Conservation (phyloP, 2,888 invertebrate species). For the Philopedon plagiatum region DNA sequence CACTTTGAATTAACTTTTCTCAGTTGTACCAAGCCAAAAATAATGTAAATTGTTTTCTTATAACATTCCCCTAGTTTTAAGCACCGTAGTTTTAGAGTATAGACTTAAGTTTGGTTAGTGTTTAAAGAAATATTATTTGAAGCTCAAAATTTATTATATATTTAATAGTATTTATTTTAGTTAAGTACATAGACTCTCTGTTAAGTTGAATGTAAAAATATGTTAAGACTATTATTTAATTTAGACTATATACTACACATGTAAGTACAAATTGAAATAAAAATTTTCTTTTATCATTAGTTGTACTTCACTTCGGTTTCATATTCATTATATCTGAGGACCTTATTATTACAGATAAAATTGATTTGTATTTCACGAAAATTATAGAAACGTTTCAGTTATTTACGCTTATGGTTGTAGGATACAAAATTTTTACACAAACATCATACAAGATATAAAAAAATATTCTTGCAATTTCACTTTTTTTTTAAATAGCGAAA, state of each 20-base stretch:
- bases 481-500: no score
- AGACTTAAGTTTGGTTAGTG: constrained; percentile 6
- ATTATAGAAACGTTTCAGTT: no score
- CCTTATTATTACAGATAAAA: no score
- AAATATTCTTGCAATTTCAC: no score
- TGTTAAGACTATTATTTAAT: constrained; percentile 39
- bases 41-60: constrained; percentile 62
- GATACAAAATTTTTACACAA: no score
- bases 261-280: constrained; percentile 49
- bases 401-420: no score
- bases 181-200: constrained; percentile 24
- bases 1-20: constrained; percentile 38
- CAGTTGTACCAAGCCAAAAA: constrained; percentile 64
- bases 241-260: constrained; percentile 40
- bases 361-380: no score
- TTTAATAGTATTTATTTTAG: constrained; percentile 44
- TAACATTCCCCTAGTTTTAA: constrained; percentile 25
- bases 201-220: constrained; percentile 47
- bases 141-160: constrained; percentile 37
- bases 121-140: constrained; percentile 18
- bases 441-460: no score
- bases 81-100: constrained; percentile 46
- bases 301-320: no score
- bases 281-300: constrained; percentile 33
- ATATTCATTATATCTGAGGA: no score